These are phyloP conservation scores for Chloroceryle inda DNA, from an alignment of 2,797 vertebrate genomes.

Conservation along the genomic window DNA sequence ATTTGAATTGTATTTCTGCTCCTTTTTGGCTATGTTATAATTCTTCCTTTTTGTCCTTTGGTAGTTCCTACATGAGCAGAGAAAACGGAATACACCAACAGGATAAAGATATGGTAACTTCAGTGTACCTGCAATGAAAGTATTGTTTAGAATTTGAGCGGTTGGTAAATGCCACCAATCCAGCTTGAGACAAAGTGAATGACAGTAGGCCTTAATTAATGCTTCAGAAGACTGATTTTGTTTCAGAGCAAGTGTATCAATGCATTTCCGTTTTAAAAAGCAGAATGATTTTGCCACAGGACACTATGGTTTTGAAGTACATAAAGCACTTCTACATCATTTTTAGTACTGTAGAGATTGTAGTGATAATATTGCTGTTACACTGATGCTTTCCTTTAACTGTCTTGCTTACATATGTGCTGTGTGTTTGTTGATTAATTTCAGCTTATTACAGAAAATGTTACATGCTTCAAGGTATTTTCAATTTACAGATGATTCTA, in stretches of 20 bases:
- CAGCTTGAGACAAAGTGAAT: not conserved
- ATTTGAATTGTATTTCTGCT: conserved; percentile 13
- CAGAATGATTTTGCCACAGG: not conserved
- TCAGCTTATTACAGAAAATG: not conserved
- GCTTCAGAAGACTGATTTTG: not conserved
- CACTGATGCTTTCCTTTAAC: not conserved
- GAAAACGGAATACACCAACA: not conserved
- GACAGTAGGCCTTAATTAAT: not conserved
- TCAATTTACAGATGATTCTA: not conserved
- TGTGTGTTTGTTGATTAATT: not conserved
- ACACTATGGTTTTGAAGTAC: not conserved
- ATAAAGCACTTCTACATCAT: not conserved
- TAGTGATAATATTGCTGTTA: not conserved
- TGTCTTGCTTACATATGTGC: not conserved
- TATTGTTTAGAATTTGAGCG: not conserved
- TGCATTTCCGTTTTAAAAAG: not conserved
- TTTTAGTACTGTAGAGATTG: not conserved
- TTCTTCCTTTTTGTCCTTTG: conserved; percentile 50
- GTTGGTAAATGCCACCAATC: not conserved
- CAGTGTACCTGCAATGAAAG: not conserved
- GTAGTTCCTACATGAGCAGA: conserved; percentile 5
- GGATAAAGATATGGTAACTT: not conserved
- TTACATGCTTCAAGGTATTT: not conserved
- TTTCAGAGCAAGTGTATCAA: conserved; percentile 18
- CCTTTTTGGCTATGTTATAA: not conserved